Evolutionary conservation across 2,888 invertebrate species (phyloP).

Genomic region (Machimus atricapillus): DNA sequence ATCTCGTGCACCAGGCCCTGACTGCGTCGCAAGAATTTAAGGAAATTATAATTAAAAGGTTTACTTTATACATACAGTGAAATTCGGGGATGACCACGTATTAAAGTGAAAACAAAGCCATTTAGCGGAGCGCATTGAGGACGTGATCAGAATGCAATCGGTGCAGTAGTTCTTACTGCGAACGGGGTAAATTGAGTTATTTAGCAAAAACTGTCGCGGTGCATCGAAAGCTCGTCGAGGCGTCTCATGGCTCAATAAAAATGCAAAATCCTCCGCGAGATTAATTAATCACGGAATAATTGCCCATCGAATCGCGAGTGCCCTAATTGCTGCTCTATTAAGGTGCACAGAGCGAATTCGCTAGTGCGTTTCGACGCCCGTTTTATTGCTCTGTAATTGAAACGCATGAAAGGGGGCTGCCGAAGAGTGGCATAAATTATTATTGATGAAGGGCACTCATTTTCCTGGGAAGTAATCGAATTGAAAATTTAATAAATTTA

Average conservation of each 20-base stretch:
- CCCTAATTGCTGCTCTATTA: constrained; percentile 9
- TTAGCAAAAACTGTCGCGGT: neutral
- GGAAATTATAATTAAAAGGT: neutral
- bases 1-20: neutral
- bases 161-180: neutral
- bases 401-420: constrained; percentile 20
- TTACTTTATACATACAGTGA: neutral
- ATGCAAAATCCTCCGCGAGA: neutral
- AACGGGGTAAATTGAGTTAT: neutral
- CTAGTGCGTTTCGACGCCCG: neutral
- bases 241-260: neutral
- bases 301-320: neutral
- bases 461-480: constrained; percentile 40
- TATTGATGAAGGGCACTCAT: constrained; percentile 35
- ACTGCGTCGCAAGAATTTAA: neutral
- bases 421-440: constrained; percentile 36
- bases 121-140: neutral
- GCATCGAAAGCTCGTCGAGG: neutral
- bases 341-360: neutral
- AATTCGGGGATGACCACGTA: neutral
- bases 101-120: neutral
- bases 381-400: constrained; percentile 26
- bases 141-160: neutral
- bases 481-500: constrained; percentile 40
- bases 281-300: constrained; percentile 17